Evolutionary conservation across 2,113 vertebrate genomes (phyloP), one percentile per base, ranked within the genome.

Genomic region (Pionites leucogaster): DNA sequence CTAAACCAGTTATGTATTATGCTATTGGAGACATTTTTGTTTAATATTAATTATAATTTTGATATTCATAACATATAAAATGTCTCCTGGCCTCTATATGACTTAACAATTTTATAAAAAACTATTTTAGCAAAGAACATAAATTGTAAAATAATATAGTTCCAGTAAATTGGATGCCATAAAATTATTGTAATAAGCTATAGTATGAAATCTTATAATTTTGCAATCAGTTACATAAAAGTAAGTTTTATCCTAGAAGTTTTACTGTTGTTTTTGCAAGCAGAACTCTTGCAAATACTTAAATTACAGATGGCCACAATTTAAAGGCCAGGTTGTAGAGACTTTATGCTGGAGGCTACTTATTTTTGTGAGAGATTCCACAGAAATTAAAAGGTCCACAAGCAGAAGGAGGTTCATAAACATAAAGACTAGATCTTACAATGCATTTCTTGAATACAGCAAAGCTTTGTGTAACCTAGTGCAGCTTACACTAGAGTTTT

Each of bases 11-110:
- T 59, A 68, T 15, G 7, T 80, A 67, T 91, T 82, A 67, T 55
- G 13, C 6, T 81, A 29, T 19, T 69, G 33, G 85, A 92, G 84
- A 41, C 13, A 89, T 70, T 86, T 95, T 93, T 87, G 42, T 86
- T 95, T 94, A 63, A 92, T 94, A 94, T 95, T 94, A 82, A 70
- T 94, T 95, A 62, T 7, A 14, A 71, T 93, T 95, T 93, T 96
- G 39, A 64, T 85, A 76, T 74, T 72, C 71, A 44, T 91, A 67
- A 64, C 37, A 69, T 39, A 95, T 17, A 25, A 91, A 93, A 87
- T 84, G 16, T 88, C 37, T 95, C 27, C 69, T 90, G 78, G 87
- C 27, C 29, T 95, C 82, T 79, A 44, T 35, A 72, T 80, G 87
- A 95, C 67, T 47, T 78, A 92, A 25, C 7, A 88, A 72, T 82